Conservation (phyloP, 2,797 vertebrate species). For the Eulemur albifrons region DNA sequence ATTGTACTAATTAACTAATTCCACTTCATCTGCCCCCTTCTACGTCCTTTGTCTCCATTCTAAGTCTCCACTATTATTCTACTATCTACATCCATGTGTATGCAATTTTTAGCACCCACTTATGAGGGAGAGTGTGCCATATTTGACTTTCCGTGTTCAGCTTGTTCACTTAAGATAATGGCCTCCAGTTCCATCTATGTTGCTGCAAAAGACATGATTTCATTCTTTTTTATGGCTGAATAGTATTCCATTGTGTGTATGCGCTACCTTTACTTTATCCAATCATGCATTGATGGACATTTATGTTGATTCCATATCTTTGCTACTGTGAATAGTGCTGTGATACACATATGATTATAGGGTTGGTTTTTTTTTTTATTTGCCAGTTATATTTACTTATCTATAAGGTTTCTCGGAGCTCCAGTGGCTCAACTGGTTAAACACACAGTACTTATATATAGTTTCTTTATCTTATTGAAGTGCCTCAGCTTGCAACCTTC, state of each 20-base stretch:
- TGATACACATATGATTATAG: neutral
- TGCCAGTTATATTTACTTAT: neutral
- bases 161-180: neutral
- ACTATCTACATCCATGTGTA: neutral
- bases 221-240: neutral
- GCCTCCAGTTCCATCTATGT: neutral
- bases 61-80: no score
- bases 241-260: neutral
- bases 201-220: neutral
- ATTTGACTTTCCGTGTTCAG: neutral
- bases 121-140: neutral
- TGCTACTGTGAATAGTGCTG: neutral
- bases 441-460: neutral
- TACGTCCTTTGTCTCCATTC: neutral
- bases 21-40: neutral
- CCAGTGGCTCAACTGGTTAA: neutral
- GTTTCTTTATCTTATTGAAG: neutral
- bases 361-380: neutral
- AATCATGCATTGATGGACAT: neutral
- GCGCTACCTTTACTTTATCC: neutral
- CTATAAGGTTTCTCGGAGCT: neutral
- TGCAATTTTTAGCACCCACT: neutral
- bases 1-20: neutral
- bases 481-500: neutral
- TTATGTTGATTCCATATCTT: neutral